Evolutionary conservation across 2,797 vertebrate species (phyloP), one percentile per base, ranked within the genome.

Genomic region (Clarias laeviceps): DNA sequence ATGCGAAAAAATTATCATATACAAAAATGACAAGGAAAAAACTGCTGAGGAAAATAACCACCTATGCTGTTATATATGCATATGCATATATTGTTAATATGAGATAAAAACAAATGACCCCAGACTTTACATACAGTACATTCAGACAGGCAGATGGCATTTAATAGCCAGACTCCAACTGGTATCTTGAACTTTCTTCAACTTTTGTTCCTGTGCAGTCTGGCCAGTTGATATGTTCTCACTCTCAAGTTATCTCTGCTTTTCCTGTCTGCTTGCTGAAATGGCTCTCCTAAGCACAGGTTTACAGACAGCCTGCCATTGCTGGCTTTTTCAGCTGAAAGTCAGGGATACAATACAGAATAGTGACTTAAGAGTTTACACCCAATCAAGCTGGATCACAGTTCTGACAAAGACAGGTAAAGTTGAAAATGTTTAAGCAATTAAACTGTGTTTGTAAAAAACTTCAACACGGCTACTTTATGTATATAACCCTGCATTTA

Each of bases 131-230:
- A 12, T 8, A 32, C 50, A 32, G 5, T 8, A 32, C 50, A 32
- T 29, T 32, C 45, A 56, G 59, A 74, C 65, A 72, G 59, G 73
- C 86, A 77, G 66, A 85, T 24, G 76, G 69, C n/a, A 45, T 80
- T 70, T 29, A 81, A 12, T 65, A 34, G 15, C 54, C 86, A 50
- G 79, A 81, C 88, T 91, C 90, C 87, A 91, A 92, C 88, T 82
- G 89, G 93, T 93, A 93, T 91, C 91, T 93, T 90, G 92, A 87
- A 88, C 85, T 90, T 92, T 93, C 92, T 85, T 73, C 86, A 45
- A 89, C 68, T 87, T 90, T 89, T 88, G 76, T 90, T 90, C 87
- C 85, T 84, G 88, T 88, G 81, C 69, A 74, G 84, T 85, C 88
- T 82, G 87, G 88, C 79, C 89, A 85, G 86, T 85, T 83, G 84